Base-by-base conservation (phyloP, 1,140 invertebrate genomes). In the Nasonia vitripennis region DNA sequence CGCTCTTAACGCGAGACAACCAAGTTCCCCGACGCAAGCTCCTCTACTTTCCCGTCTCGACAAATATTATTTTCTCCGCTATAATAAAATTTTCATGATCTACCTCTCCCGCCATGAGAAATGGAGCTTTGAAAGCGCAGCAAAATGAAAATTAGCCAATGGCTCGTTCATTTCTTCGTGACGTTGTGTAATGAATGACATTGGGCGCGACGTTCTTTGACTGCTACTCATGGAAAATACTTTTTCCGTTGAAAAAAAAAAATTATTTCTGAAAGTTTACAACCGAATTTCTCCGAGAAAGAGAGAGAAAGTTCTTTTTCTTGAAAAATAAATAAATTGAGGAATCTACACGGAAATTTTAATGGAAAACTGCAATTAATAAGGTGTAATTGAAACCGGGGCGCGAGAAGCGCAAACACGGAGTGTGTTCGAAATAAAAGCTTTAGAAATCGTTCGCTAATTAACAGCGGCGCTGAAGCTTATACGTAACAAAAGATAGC, bases 391-490 rank as follows among this genome's bases (percentile, higher is more conserved):
- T 84, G 75, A 78, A 55, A 81, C 37, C 55, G 74, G n/a, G 11
- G 55, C 11, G 20, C 10, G 37, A 73, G 31, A 73, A 71, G 78
- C 90, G 91, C 91, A 91, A 92, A 90, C 89, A 88, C 87, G 89
- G 79, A 84, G 79, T 70, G 10, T 71, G 82, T 88, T 89, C 88
- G 84, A 91, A 92, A 92, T 92, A 90, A 91, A 89, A 89, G 89
- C 86, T 81, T 71, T 81, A 87, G 88, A 88, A 86, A 88, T 82
- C 87, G 90, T 88, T 90, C 85, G 86, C 90, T 92, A 92, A 92
- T 92, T 92, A 92, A 91, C 91, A 90, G 87, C 87, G 87, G 88
- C 87, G 89, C 89, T 10, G 87, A 88, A 87, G 62, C 55, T 48
- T 68, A 55, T 55, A 70, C 10, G 20, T 70, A 80, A 80, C 41